Evolutionary conservation across 23 tunicate species (phyloP).

Genomic region (Clavelina lepadiformis): DNA sequence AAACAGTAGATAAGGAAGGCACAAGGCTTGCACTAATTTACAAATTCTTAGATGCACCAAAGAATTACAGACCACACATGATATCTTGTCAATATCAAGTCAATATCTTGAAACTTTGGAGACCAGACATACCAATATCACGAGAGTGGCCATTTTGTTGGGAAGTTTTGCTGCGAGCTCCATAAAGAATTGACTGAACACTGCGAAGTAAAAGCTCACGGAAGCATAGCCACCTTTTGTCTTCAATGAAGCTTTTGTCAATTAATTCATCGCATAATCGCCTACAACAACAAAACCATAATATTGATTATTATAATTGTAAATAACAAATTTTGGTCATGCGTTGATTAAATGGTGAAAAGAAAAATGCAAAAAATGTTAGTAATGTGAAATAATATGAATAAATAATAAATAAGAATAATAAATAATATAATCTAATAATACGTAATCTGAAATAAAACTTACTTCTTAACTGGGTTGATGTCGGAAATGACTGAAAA

Average conservation of each 20-base stretch:
- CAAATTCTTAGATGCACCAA: no score
- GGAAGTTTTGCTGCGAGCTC: background rate
- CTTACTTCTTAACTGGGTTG: conserved; percentile 32
- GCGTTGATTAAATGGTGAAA: no score
- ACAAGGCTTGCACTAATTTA: no score
- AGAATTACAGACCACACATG: no score
- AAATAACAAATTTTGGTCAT: no score
- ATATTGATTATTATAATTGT: no score
- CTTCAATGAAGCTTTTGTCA: conserved; percentile 30
- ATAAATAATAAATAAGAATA: no score
- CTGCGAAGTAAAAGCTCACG: conserved; percentile 59
- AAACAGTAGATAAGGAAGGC: no score
- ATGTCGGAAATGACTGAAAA: conserved; percentile 39
- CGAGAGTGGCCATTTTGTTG: conserved; percentile 4
- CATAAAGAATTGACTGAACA: conserved; percentile 11
- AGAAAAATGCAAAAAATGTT: no score
- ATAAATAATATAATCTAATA: no score
- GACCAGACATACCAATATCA: background rate
- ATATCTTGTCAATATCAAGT: background rate
- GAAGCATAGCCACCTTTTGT: conserved; percentile 51
- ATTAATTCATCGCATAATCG: conserved; percentile 12
- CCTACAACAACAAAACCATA: no score
- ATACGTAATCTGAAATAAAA: background rate
- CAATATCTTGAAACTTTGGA: background rate
- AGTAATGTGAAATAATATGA: no score